A percentile compares a stretch with the other conserved stretches of the same genome.
These are phyloP conservation scores for Lutjanus argentimaculatus DNA, from an alignment of 2,797 vertebrate genomes.

Conservation along the genomic window DNA sequence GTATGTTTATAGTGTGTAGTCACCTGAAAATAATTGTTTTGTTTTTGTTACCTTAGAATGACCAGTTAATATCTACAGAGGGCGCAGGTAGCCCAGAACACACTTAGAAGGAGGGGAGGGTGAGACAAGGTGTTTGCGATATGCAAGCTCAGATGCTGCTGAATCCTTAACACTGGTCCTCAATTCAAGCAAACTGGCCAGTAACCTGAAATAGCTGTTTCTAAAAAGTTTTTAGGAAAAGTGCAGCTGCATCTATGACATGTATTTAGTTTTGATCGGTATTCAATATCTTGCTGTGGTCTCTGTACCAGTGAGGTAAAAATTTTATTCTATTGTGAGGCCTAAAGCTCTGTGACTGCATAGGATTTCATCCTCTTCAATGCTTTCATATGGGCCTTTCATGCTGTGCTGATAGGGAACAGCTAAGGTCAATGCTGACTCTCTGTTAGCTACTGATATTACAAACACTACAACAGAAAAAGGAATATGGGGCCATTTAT, in stretches of 20 bases:
- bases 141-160: too few species aligned
- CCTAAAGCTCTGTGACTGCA: background rate
- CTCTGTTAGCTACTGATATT: background rate
- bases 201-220: background rate
- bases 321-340: background rate
- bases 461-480: background rate
- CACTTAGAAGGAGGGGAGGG: too few species aligned
- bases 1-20: too few species aligned
- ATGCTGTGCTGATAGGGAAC: background rate
- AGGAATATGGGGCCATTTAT: too few species aligned
- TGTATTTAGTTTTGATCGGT: background rate
- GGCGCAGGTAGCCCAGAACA: too few species aligned
- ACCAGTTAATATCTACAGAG: too few species aligned
- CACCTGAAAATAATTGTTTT: too few species aligned
- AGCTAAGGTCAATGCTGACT: background rate
- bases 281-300: background rate
- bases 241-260: background rate
- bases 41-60: too few species aligned
- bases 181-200: background rate
- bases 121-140: too few species aligned
- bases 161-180: background rate
- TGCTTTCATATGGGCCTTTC: background rate
- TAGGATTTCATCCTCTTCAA: background rate
- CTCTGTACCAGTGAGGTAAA: background rate
- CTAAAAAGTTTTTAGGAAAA: background rate